A percentile compares a stretch with the other conserved stretches of the same genome.
phyloP scores from a whole-genome alignment of 2,113 vertebrate species.

The Platanista minor region DNA sequence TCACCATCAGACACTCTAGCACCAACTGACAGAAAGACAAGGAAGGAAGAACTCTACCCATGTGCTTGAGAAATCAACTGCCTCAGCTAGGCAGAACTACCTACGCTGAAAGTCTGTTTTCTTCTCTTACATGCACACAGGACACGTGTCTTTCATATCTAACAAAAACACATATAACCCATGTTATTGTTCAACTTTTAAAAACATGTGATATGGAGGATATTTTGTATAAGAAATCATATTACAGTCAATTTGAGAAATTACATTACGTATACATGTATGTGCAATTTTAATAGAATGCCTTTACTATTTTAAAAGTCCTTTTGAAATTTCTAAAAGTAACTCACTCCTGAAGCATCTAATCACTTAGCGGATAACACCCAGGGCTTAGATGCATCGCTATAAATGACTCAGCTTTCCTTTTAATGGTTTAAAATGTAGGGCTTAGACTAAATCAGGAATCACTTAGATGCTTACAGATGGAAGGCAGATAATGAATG shows the following conservation, averaged over 20 bases:
- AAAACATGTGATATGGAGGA: neutral
- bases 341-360: constrained; percentile 30
- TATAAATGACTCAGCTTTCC: constrained; percentile 58
- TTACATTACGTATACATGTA: neutral
- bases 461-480: constrained; percentile 36
- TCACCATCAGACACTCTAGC: neutral
- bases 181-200: neutral
- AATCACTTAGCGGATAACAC: constrained; percentile 1
- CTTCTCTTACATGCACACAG: neutral
- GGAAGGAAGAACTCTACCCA: neutral
- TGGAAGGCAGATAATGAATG: constrained; percentile 27
- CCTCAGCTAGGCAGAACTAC: neutral
- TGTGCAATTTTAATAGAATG: neutral
- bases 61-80: neutral
- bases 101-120: neutral
- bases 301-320: constrained; percentile 26
- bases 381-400: neutral
- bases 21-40: neutral
- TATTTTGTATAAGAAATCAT: constrained; percentile 26
- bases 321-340: constrained; percentile 45
- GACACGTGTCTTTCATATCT: neutral
- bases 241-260: neutral
- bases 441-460: constrained; percentile 37
- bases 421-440: constrained; percentile 63
- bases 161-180: neutral